Evolutionary conservation across 1,140 invertebrate species (phyloP).

Genomic region (Drosophila malerkotliana): DNA sequence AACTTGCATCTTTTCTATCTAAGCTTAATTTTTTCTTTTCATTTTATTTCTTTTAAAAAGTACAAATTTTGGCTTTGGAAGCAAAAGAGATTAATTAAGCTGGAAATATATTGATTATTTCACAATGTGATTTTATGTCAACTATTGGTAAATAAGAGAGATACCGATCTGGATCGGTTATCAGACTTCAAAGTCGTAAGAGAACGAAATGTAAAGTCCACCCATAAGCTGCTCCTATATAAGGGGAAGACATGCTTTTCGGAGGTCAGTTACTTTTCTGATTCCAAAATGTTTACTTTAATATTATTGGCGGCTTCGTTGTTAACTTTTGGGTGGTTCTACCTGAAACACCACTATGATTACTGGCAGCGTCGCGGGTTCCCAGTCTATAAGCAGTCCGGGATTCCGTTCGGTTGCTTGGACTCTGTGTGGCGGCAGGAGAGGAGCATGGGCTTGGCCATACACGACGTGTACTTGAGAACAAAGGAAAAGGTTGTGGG

Average conservation of each 20-base stretch:
- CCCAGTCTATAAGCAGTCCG: slow-evolving; percentile 43
- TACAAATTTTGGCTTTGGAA: too few relatives aligned
- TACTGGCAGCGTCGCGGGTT: slow-evolving; percentile 67
- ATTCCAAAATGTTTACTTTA: slow-evolving; percentile 45
- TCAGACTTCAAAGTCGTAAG: neutral
- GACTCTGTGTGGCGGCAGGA: slow-evolving; percentile 46
- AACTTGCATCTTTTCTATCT: too few relatives aligned
- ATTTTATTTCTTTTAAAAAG: too few relatives aligned
- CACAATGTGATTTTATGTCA: neutral
- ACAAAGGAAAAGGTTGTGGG: slow-evolving; percentile 70
- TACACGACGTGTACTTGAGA: slow-evolving; percentile 64
- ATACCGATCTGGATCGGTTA: neutral
- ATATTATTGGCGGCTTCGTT: slow-evolving; percentile 33
- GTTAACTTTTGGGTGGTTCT: slow-evolving; percentile 54
- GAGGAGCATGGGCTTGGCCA: slow-evolving; percentile 65
- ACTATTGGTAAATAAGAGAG: neutral
- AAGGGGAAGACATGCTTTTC: neutral
- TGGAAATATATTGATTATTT: neutral
- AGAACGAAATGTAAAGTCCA: neutral
- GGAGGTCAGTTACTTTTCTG: neutral
- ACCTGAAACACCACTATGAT: slow-evolving; percentile 57
- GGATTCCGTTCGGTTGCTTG: slow-evolving; percentile 71
- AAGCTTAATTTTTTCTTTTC: too few relatives aligned
- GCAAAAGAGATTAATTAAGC: too few relatives aligned
- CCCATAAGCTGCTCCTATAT: neutral